Conservation (phyloP, 2,888 invertebrate species). For the Cetonia aurata region DNA sequence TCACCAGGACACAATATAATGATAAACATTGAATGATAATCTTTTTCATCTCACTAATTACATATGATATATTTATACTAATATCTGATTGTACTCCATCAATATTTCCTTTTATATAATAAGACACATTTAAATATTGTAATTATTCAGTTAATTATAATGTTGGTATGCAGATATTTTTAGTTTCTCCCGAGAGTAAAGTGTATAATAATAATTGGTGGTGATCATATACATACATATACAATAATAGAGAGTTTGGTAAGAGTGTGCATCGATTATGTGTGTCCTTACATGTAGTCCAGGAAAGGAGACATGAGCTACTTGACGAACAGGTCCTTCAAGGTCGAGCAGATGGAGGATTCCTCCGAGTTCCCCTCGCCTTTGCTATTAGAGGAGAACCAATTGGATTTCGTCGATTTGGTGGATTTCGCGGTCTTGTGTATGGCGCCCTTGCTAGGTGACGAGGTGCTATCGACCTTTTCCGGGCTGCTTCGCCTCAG, state of each 20-base stretch:
- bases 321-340: constrained; percentile 90
- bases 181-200: neutral
- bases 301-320: constrained; percentile 64
- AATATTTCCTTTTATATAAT: constrained; percentile 49
- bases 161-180: neutral
- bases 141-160: constrained; percentile 6
- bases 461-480: constrained; percentile 58
- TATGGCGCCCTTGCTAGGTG: constrained; percentile 63
- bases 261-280: neutral
- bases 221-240: constrained; percentile 13
- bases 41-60: too few relatives aligned
- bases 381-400: constrained; percentile 71
- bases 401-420: constrained; percentile 62
- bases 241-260: constrained; percentile 5
- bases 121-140: constrained; percentile 60
- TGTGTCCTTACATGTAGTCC: constrained; percentile 40
- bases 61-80: too few relatives aligned
- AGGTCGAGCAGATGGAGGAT: constrained; percentile 83
- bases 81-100: constrained; percentile 57
- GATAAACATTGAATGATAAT: too few relatives aligned
- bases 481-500: constrained; percentile 74
- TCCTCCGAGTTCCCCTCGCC: constrained; percentile 75
- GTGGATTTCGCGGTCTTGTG: constrained; percentile 64
- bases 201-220: neutral
- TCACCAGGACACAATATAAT: too few relatives aligned